Conservation (phyloP, 2,888 invertebrate species). For the Pediacus dermestoides region DNA sequence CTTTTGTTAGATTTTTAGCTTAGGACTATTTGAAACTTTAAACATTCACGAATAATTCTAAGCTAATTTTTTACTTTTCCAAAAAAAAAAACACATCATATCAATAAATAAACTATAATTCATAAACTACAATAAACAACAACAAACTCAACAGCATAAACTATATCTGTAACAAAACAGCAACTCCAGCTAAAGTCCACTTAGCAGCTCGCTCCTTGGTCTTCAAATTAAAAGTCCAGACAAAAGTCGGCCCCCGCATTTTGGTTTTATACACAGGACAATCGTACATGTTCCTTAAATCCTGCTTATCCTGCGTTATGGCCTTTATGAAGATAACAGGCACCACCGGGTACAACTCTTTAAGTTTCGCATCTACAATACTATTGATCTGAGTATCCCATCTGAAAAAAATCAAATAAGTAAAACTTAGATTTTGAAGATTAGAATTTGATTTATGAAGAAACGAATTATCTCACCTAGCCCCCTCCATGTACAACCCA, state of each 20-base stretch:
- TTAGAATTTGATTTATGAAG: neutral
- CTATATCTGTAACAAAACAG: conserved; percentile 81
- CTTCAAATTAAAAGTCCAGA: conserved; percentile 94
- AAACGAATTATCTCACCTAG: conserved; percentile 44
- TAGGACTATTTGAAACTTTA: too few species aligned
- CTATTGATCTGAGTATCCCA: conserved; percentile 80
- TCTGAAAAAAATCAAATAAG: conserved; percentile 46
- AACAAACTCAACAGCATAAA: conserved; percentile 8
- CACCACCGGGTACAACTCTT: conserved; percentile 86
- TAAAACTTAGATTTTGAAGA: neutral
- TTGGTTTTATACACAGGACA: conserved; percentile 93
- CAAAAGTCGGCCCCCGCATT: conserved; percentile 84
- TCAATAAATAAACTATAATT: too few species aligned
- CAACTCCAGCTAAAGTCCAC: conserved; percentile 92
- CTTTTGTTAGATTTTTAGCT: too few species aligned
- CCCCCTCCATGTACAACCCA: conserved; percentile 90
- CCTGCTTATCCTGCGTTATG: conserved; percentile 85
- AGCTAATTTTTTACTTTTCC: too few species aligned
- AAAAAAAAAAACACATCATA: too few species aligned
- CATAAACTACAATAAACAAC: too few species aligned
- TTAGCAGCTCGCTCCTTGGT: conserved; percentile 84
- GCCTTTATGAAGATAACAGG: conserved; percentile 88
- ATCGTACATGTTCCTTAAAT: conserved; percentile 81
- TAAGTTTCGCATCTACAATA: conserved; percentile 79
- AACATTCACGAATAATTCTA: too few species aligned